Base-by-base conservation (phyloP, 1,140 invertebrate genomes). In the Portunus trituberculatus region DNA sequence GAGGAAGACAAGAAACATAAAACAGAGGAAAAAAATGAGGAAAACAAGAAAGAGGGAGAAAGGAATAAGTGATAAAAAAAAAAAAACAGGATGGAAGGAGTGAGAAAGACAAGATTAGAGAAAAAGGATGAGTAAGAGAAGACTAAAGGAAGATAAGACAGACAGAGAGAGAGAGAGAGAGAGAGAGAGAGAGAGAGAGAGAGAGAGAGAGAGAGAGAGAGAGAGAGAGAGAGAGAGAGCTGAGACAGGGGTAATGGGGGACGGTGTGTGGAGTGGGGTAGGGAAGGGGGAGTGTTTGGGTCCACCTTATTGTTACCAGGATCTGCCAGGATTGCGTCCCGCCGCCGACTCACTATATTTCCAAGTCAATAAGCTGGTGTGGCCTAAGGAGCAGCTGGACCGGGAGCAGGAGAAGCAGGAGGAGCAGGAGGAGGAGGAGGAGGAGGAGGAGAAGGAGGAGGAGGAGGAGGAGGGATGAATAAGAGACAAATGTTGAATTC, bases 281-380 rank as follows among this genome's bases (percentile, higher is more conserved):
- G 90, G 46, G 28, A 28, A 91, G 46, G 59, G 45, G 59, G 46
- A 29, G 39, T 28, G 28, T 20, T 25, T 52, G 90, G 46, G 45
- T 52, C 29, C 90, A 31, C 48, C 39, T 91, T 91, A 91, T 91
- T 91, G 90, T 91, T 91, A 25, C 90, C 25, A 45, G 48, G 59
- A 52, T 52, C 90, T 87, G 39, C 16, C 45, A 28, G 90, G 90
- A 91, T 91, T 91, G 90, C 48, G 90, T 52, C 48, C 39, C 59
- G 48, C 90, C 90, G 46, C 90, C 90, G 59, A 52, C 90, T 91
- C 90, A 91, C 90, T 52, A 91, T 91, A 91, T 91, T 91, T 91
- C 90, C 90, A 91, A 91, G 90, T 91, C 90, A 91, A 91, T 91
- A 91, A 91, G 90, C 45, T 91, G 25, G 46, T 45, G 39, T 31